Evolutionary conservation across 2,113 vertebrate species (phyloP).

Genomic region (Crotalus tigris): DNA sequence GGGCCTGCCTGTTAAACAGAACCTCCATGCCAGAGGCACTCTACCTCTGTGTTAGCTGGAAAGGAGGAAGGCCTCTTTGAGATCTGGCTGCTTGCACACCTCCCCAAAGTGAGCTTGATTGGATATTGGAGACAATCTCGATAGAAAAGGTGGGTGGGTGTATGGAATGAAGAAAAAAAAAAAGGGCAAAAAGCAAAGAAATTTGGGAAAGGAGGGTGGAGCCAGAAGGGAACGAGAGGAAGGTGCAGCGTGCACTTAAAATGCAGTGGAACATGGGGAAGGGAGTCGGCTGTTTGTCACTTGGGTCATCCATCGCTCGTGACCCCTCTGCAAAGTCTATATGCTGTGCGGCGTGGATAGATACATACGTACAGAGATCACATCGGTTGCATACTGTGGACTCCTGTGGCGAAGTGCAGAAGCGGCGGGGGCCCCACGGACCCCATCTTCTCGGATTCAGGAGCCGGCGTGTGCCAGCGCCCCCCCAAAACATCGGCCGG

Average conservation of each 20-base stretch:
- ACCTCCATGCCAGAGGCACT: not conserved
- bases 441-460: conserved; percentile 31
- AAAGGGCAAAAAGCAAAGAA: not conserved
- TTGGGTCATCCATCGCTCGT: not conserved
- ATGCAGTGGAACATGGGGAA: not conserved
- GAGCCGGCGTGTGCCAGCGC: not conserved
- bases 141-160: not conserved
- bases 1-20: not conserved
- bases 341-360: not conserved
- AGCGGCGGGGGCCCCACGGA: not conserved
- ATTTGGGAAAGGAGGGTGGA: not conserved
- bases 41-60: not conserved
- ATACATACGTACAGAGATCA: not conserved
- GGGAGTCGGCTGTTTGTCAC: not conserved
- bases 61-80: not conserved
- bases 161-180: not conserved
- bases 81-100: not conserved
- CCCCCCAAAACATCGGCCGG: not conserved
- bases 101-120: not conserved
- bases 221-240: not conserved
- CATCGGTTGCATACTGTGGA: conserved; percentile 10
- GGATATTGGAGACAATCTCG: not conserved
- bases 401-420: not conserved
- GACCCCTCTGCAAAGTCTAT: not conserved
- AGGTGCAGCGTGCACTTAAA: not conserved